Base-by-base conservation (phyloP, 2,797 vertebrate genomes). In the Florisuga fusca region DNA sequence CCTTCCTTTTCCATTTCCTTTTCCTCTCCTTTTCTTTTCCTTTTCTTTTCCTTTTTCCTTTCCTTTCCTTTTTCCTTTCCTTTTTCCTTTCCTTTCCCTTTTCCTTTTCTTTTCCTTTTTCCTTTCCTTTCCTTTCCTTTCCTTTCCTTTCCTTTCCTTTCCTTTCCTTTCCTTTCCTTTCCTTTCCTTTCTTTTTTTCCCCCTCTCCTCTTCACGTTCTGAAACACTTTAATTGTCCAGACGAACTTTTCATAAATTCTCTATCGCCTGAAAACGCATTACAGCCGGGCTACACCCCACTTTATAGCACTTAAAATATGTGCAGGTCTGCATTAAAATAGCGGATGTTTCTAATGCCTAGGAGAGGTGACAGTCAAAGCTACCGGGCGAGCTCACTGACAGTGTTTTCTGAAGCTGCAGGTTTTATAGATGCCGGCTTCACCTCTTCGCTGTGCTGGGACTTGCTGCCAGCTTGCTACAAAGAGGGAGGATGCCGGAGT, bases 391-490 rank as follows among this genome's bases (percentile, higher is more conserved):
- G 36, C 57, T 36, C 36, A 6, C 29, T 0, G 12, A 12, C 45
- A 2, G 2, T 0, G 16, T 3, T 22, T 50, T 9, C 31, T 20
- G 27, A 29, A 5, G 33, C 63, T 7, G 38, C 4, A 5, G n/a
- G 33, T 10, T 25, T 26, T 43, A 4, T 0, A 7, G 31, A 22
- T 4, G 19, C 3, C 23, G 38, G 29, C 9, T 48, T 16, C 9
- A 8, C 26, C 23, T 10, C 2, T 10, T 41, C 4, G 5, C 10
- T 7, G n/a, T 5, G 51, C 58, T 4, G 22, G 5, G 41, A 3
- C 54, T 20, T 3, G 58, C 46, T 12, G 34, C 22, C 68, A 4
- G 25, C 22, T 4, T 6, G n/a, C 46, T 9, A 3, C 38, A 7
- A 12, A 9, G 3, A 14, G 9, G 16, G 17, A 15, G 29, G 63